Percentiles rank a stretch among this genome's conserved stretches.
Evolutionary conservation across 2,888 invertebrate genomes (phyloP).

Genomic region (Hirudinaria manillensis): DNA sequence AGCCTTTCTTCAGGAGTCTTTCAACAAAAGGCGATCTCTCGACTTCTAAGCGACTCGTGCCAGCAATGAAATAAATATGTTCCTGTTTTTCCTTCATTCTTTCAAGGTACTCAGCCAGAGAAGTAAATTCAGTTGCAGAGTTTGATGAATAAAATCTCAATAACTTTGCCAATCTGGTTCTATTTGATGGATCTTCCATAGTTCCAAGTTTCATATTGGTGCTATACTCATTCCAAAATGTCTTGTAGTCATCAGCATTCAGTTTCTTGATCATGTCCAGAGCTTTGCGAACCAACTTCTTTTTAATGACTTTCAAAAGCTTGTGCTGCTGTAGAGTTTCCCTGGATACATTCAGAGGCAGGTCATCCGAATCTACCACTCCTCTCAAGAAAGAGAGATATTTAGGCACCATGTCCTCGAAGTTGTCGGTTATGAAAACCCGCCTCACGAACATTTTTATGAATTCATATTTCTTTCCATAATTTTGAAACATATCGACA

Average conservation of each 20-base stretch:
- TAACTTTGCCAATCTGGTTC: slow-evolving; percentile 88
- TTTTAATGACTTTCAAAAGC: slow-evolving; percentile 95
- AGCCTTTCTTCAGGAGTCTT: slow-evolving; percentile 81
- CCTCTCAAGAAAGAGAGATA: slow-evolving; percentile 91
- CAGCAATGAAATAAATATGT: slow-evolving; percentile 92
- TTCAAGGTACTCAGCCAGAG: slow-evolving; percentile 78
- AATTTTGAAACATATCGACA: slow-evolving; percentile 84
- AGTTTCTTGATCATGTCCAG: slow-evolving; percentile 97
- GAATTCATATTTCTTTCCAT: slow-evolving; percentile 86
- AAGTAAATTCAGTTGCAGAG: slow-evolving; percentile 62
- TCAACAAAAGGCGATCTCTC: slow-evolving; percentile 86
- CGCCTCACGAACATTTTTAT: slow-evolving; percentile 94
- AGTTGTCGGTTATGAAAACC: slow-evolving; percentile 98
- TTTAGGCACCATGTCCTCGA: slow-evolving; percentile 98
- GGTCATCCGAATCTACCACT: slow-evolving; percentile 92
- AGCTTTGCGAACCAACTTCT: slow-evolving; percentile 93
- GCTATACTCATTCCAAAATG: slow-evolving; percentile 98
- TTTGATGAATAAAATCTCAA: slow-evolving; percentile 78
- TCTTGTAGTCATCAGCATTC: slow-evolving; percentile 76
- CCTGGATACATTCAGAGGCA: slow-evolving; percentile 93
- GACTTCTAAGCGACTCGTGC: slow-evolving; percentile 83
- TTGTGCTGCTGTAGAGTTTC: slow-evolving; percentile 98
- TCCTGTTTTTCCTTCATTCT: slow-evolving; percentile 93
- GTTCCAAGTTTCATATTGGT: slow-evolving; percentile 91
- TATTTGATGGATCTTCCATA: slow-evolving; percentile 94